A percentile compares a stretch with the other conserved stretches of the same genome.
Conservation (phyloP, 2,113 vertebrate genomes). For the Symphodus melops region DNA sequence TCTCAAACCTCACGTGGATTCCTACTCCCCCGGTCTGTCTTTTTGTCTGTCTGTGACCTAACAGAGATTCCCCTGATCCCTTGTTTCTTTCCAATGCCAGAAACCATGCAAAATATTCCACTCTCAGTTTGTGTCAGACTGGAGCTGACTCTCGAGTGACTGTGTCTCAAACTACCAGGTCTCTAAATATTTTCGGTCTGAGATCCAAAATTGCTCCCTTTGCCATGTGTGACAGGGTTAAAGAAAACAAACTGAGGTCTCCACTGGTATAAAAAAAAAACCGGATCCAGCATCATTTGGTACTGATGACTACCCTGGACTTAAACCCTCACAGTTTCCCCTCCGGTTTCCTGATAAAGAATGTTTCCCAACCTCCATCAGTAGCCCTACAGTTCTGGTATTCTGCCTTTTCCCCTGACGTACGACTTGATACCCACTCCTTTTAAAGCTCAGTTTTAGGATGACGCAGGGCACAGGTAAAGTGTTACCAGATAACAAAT, state of each 20-base stretch:
- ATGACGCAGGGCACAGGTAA: conserved; percentile 70
- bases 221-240: conserved; percentile 3
- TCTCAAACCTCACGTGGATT: conserved; percentile 60
- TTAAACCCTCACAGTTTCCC: conserved; percentile 44
- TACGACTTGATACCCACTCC: conserved; percentile 51
- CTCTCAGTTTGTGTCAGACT: conserved; percentile 41
- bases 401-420: conserved; percentile 60
- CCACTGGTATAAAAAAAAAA: conserved; percentile 14
- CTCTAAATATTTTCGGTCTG: conserved; percentile 48
- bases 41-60: conserved; percentile 60
- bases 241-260: conserved; percentile 7
- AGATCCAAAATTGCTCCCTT: conserved; percentile 14
- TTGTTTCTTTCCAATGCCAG: conserved; percentile 41
- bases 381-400: conserved; percentile 37
- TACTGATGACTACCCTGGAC: conserved; percentile 46
- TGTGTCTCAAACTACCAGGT: conserved; percentile 18
- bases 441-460: conserved; percentile 43
- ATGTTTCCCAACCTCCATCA: conserved; percentile 47
- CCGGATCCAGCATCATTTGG: conserved; percentile 19
- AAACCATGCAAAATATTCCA: conserved; percentile 46
- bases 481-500: conserved; percentile 74
- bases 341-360: conserved; percentile 48
- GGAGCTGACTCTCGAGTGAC: conserved; percentile 30
- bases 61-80: conserved; percentile 52
- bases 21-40: conserved; percentile 66